Base-by-base conservation (phyloP, 2,113 vertebrate genomes). In the Ahaetulla prasina region DNA sequence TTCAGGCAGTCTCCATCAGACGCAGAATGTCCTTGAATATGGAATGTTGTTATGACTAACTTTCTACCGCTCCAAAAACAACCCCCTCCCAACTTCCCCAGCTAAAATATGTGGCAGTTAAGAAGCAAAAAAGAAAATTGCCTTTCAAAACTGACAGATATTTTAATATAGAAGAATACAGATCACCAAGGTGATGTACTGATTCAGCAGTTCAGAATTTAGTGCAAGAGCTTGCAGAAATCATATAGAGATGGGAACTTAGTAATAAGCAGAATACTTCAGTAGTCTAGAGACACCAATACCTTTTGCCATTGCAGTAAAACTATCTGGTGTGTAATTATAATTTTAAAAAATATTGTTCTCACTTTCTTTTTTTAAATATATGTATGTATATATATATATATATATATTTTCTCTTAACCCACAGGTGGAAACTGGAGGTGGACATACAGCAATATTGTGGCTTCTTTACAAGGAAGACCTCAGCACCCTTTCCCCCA, bases 391-490 rank as follows among this genome's bases (percentile, higher is more conserved):
- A 53, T 53, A 25, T 91, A 60, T 60, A 60, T 60, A 5, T 91
- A 53, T 53, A 55, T 91, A 27, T 60, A 60, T 60, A 1, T 91
- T 68, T 50, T 87, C 25, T 4, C 25, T 92, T 85, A 43, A 50
- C 47, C 60, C 35, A 23, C 92, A 93, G 93, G 93, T 87, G 87
- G 88, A 39, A 47, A n/a, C 23, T 74, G 54, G 68, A 85, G 49
- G 39, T 88, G 86, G 54, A 84, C 88, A 52, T 30, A 25, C 53
- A 85, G 54, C 20, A 35, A 39, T 47, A 25, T 14, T 23, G 88
- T 74, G 52, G 53, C 63, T 3, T 74, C 63, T 52, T 53, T 43
- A 20, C 84, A 35, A 68, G 74, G 52, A 85, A 23, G 87, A 57
- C 54, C 74, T 89, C 45, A 23, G 53, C 74, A 45, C 52, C 25